These are phyloP conservation scores for Orientallactaga bullata DNA, from an alignment of 2,113 vertebrate species.

Conservation along the genomic window DNA sequence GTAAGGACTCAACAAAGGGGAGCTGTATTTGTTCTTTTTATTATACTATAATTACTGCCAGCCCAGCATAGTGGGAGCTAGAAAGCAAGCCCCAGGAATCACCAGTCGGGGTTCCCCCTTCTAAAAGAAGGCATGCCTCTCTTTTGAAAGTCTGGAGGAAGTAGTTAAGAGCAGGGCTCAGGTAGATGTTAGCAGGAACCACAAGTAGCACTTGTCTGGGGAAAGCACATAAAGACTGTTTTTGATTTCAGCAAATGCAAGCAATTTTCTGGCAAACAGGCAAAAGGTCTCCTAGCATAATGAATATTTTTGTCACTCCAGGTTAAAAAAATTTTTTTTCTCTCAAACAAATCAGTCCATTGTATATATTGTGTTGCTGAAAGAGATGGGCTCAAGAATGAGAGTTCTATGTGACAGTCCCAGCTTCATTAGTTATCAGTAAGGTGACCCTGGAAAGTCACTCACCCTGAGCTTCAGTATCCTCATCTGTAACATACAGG, in stretches of 20 bases:
- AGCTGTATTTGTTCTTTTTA: not conserved
- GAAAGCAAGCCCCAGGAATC: not conserved
- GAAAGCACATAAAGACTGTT: not conserved
- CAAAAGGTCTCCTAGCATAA: not conserved
- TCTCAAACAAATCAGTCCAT: not conserved
- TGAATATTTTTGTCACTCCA: not conserved
- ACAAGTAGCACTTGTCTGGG: not conserved
- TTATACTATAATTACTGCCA: too few species aligned
- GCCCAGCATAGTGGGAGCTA: not conserved
- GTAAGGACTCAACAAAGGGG: not conserved
- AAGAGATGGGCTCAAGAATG: not conserved
- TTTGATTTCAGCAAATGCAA: not conserved
- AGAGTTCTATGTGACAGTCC: not conserved
- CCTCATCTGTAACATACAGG: not conserved
- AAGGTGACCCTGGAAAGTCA: not conserved
- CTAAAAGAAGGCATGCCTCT: not conserved
- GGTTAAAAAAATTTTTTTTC: not conserved
- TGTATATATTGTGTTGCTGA: not conserved
- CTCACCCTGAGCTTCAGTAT: not conserved
- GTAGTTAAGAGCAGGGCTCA: not conserved
- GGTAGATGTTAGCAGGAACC: not conserved
- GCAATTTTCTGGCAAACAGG: not conserved
- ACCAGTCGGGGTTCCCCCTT: accelerated
- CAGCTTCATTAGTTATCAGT: not conserved
- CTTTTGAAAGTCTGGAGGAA: not conserved